These are phyloP conservation scores for Etheostoma perlongum DNA, from an alignment of 2,797 vertebrate genomes.

Conservation along the genomic window DNA sequence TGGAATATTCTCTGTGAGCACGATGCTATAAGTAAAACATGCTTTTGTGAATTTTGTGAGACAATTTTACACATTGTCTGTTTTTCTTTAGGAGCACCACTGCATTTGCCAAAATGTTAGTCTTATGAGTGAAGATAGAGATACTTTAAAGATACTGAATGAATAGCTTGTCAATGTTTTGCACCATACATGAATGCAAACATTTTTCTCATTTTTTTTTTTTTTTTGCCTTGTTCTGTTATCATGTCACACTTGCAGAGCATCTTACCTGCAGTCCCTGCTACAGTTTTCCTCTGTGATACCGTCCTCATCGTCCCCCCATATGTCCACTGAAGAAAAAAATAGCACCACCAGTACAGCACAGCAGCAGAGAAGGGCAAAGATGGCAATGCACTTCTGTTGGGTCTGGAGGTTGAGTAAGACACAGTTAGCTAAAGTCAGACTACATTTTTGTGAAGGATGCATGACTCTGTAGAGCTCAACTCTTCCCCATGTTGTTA, in stretches of 20 bases:
- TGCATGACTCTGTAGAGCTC: neutral
- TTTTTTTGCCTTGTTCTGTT: neutral
- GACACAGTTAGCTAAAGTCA: slow-evolving; percentile 6
- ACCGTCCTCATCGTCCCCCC: slow-evolving; percentile 92
- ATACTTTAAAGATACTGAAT: no score
- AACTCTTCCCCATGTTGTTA: neutral
- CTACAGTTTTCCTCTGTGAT: slow-evolving; percentile 95
- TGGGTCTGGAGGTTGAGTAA: slow-evolving; percentile 88
- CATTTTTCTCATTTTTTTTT: neutral
- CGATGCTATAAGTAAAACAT: slow-evolving; percentile 84
- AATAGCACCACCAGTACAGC: slow-evolving; percentile 92
- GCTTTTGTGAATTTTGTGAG: neutral
- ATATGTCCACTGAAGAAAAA: slow-evolving; percentile 94
- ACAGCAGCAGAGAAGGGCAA: slow-evolving; percentile 94
- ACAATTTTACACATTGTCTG: neutral
- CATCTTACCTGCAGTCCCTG: slow-evolving; percentile 91
- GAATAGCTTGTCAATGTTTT: neutral
- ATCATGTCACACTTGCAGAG: neutral
- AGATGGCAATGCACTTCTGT: slow-evolving; percentile 96
- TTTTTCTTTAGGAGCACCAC: neutral
- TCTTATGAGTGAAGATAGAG: no score
- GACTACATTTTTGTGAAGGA: neutral
- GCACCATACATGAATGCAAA: neutral
- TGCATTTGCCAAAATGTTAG: neutral
- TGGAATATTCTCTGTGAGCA: slow-evolving; percentile 94